Evolutionary conservation across 2,797 vertebrate genomes (phyloP).

Genomic region (Sebastes oblongus): DNA sequence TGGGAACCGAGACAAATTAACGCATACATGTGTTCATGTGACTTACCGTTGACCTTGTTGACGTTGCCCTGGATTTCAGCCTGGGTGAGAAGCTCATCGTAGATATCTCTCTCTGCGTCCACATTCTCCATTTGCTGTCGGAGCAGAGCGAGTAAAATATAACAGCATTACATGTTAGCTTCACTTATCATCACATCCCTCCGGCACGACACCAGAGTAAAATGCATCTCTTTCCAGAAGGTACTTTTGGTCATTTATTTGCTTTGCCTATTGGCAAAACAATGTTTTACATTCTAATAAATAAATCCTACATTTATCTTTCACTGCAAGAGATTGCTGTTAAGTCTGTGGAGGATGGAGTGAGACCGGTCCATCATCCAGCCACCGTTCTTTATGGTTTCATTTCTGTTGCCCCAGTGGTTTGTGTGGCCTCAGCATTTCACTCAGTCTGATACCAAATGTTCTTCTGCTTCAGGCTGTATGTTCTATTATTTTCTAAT

Average conservation of each 20-base stretch:
- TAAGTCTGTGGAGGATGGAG: neutral
- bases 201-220: neutral
- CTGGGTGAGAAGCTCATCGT: constrained; percentile 97
- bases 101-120: constrained; percentile 90
- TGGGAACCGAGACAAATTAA: neutral
- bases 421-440: neutral
- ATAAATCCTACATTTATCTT: neutral
- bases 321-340: neutral
- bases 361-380: neutral
- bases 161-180: neutral
- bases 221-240: neutral
- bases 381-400: neutral
- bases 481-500: constrained; percentile 24
- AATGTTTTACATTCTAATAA: neutral
- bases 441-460: neutral
- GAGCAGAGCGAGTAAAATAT: neutral
- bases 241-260: neutral
- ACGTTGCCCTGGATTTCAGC: constrained; percentile 98
- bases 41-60: constrained; percentile 95
- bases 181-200: no score
- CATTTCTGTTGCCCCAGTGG: neutral
- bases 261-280: neutral
- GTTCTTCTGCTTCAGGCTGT: constrained; percentile 4
- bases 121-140: constrained; percentile 86
- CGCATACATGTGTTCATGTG: neutral